Conservation (phyloP, 2,888 invertebrate species). For the Hoplodrina ambigua region DNA sequence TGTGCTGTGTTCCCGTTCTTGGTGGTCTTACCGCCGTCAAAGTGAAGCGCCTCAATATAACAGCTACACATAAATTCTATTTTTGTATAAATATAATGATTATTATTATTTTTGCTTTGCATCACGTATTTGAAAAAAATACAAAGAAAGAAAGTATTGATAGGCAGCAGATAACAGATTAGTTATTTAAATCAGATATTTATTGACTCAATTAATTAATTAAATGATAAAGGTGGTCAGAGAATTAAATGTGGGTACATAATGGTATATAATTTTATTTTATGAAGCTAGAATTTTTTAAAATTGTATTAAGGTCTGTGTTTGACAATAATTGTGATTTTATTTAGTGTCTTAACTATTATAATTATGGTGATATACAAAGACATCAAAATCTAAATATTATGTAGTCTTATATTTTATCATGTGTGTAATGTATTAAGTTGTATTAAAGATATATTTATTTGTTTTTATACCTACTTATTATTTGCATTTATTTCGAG, state of each 20-base stretch:
- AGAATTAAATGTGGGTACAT: neutral
- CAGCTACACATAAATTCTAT: neutral
- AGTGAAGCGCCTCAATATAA: neutral
- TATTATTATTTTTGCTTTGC: neutral
- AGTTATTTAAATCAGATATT: neutral
- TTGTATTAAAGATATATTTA: neutral
- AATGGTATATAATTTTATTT: neutral
- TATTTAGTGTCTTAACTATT: neutral
- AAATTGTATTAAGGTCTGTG: constrained; percentile 1
- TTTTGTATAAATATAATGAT: neutral
- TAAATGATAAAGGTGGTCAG: neutral
- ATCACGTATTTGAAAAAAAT: neutral
- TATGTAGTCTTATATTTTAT: neutral
- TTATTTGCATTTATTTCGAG: neutral
- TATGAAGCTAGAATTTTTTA: neutral
- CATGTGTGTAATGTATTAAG: neutral
- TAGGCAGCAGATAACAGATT: neutral
- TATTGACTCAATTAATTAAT: neutral
- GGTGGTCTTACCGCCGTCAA: neutral
- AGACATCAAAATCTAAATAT: neutral
- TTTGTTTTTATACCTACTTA: neutral
- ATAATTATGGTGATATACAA: neutral
- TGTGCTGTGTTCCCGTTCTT: too few species aligned
- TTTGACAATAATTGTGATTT: constrained; percentile 17
- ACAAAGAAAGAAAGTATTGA: neutral